Evolutionary conservation across 92 coral and sea anemone genomes (phyloP).

Genomic region (Phymanthus crucifer): DNA sequence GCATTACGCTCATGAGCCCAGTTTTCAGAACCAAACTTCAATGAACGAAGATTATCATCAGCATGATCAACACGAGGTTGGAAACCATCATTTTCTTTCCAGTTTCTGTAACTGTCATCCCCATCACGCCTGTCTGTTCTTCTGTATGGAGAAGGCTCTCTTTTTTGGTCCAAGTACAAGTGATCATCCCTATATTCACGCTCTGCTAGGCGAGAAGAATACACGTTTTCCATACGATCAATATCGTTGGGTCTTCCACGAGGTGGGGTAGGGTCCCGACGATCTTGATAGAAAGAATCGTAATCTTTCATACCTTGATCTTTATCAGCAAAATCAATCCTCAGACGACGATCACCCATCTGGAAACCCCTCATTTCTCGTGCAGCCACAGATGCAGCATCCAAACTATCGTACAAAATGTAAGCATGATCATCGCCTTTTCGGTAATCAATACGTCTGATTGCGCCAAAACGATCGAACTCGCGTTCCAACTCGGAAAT

Average conservation of each 20-base stretch:
- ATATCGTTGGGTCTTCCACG: conserved; percentile 69
- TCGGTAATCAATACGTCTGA: conserved; percentile 94
- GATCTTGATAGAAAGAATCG: conserved; percentile 59
- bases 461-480: conserved; percentile 99
- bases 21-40: conserved; percentile 49
- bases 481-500: conserved; percentile 93
- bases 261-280: conserved; percentile 75
- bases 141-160: conserved; percentile 73
- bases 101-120: conserved; percentile 62
- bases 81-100: conserved; percentile 67
- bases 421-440: conserved; percentile 98
- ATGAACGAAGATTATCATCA: conserved; percentile 61
- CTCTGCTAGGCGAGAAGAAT: conserved; percentile 54
- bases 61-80: conserved; percentile 59
- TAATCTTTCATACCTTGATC: conserved; percentile 95
- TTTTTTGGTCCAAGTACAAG: conserved; percentile 67
- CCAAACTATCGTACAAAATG: conserved; percentile 97
- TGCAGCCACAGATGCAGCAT: conserved; percentile 99
- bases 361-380: conserved; percentile 99
- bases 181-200: conserved; percentile 79
- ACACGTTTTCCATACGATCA: conserved; percentile 68
- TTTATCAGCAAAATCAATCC: conserved; percentile 98
- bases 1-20: conserved; percentile 69
- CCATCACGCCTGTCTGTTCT: conserved; percentile 62
- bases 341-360: conserved; percentile 91